Evolutionary conservation across 1,140 invertebrate genomes (phyloP), one percentile per base, ranked within the genome.

Genomic region (Bombyx mandarina): DNA sequence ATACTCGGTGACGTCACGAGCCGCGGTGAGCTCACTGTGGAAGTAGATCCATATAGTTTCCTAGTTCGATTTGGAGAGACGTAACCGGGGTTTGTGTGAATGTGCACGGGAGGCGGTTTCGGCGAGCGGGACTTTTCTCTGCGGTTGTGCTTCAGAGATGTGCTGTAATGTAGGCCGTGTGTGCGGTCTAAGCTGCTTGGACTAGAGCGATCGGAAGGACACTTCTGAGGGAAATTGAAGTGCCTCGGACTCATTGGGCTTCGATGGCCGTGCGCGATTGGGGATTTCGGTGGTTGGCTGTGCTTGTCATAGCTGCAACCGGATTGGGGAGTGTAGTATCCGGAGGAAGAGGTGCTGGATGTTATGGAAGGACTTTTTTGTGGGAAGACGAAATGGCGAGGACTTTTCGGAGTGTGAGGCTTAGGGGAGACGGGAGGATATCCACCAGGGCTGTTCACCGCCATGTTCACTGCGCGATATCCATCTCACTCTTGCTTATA

Each of bases 31-130:
- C 79, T 76, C 12, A 85, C 83, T 72, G 82, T 85, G 62, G 82
- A 86, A 50, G 83, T 86, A 22, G 86, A 88, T 47, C 81, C 72
- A 61, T 83, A 88, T 54, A 84, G 50, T 60, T 86, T 85, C 54
- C 80, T 80, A 43, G 73, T 80, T 55, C 80, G 73, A 58, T 88
- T 88, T 3, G 87, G 87, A 22, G 87, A 88, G 1, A 88, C 82
- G 57, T 88, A 88, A n/a, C 87, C 87, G 46, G 87, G 87, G 61
- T 88, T 88, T 1, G 87, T 88, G 61, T 88, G 86, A 26, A 88
- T 88, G 61, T 88, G 87, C 18, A 88, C 86, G 6, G 87, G 87
- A 7, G 87, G 87, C 6, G 87, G 86, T 58, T 81, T 86, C 4
- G 82, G 81, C 8, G 80, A 83, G 43, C 82, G 66, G 45, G 82